Conservation (phyloP, 2,888 invertebrate species). For the Mactromeris polynyma region DNA sequence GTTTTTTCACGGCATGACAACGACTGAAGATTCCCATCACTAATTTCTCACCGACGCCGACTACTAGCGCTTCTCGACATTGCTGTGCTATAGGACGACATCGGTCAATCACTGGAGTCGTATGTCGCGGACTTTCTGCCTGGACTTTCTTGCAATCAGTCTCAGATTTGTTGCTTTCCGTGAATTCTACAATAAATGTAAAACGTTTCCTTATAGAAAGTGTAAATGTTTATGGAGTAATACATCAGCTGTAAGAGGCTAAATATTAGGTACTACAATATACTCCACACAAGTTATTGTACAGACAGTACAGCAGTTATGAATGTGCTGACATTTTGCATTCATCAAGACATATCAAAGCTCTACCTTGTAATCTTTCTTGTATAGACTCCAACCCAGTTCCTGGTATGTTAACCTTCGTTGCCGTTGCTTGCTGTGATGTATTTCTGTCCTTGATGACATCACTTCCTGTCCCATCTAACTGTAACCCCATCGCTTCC, state of each 20-base stretch:
- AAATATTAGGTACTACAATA: too few species aligned
- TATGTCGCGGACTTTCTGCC: slow-evolving; percentile 13
- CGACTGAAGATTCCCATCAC: slow-evolving; percentile 75
- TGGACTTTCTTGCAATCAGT: slow-evolving; percentile 18
- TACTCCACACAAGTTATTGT: too few species aligned
- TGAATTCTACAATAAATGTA: slow-evolving; percentile 36
- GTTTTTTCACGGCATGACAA: slow-evolving; percentile 67
- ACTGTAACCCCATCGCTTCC: slow-evolving; percentile 66
- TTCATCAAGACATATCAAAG: neutral
- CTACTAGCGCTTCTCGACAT: slow-evolving; percentile 72
- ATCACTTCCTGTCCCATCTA: slow-evolving; percentile 23
- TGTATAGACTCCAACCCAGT: slow-evolving; percentile 59
- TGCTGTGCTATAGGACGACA: slow-evolving; percentile 75
- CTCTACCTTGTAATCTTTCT: slow-evolving; percentile 60
- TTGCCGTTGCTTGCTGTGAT: neutral
- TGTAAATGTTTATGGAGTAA: too few species aligned
- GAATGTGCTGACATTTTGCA: neutral
- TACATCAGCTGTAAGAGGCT: too few species aligned
- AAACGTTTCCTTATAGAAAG: too few species aligned
- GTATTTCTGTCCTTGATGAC: neutral
- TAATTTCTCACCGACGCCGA: slow-evolving; percentile 66
- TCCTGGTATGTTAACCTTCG: slow-evolving; percentile 45
- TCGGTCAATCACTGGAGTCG: slow-evolving; percentile 74
- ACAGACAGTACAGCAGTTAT: too few species aligned
- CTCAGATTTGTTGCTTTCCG: slow-evolving; percentile 26